Evolutionary conservation across 2,797 vertebrate species (phyloP).

Genomic region (Acipenser transmontanus): DNA sequence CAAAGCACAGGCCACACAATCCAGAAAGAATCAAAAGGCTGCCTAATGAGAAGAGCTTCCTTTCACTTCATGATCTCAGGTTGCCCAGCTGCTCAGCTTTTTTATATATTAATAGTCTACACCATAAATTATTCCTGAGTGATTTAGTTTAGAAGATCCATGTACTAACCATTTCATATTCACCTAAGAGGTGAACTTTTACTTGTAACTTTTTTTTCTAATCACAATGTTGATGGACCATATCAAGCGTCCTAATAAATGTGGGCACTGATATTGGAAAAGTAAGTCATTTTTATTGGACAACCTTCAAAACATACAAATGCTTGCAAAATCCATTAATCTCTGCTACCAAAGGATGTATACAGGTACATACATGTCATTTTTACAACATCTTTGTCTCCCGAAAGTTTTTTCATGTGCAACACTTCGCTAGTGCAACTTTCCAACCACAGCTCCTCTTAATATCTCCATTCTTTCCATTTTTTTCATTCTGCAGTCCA

Average conservation of each 20-base stretch:
- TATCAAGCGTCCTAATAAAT: neutral
- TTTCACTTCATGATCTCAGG: too few species aligned
- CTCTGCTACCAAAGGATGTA: slow-evolving; percentile 35
- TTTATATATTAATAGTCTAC: too few species aligned
- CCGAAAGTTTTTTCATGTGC: slow-evolving; percentile 36
- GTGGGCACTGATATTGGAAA: slow-evolving; percentile 36
- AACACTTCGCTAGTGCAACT: slow-evolving; percentile 41
- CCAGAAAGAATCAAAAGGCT: too few species aligned
- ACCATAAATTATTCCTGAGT: too few species aligned
- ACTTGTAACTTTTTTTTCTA: too few species aligned
- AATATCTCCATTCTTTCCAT: slow-evolving; percentile 28
- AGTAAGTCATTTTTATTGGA: slow-evolving; percentile 58
- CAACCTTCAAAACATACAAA: slow-evolving; percentile 57
- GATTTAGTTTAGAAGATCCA: too few species aligned
- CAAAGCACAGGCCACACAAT: slow-evolving; percentile 32
- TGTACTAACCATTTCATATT: too few species aligned
- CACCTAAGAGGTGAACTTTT: too few species aligned
- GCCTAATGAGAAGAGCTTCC: too few species aligned
- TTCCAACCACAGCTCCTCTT: slow-evolving; percentile 35
- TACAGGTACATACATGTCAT: slow-evolving; percentile 33
- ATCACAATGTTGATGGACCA: too few species aligned
- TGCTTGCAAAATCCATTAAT: slow-evolving; percentile 50
- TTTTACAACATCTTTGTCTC: slow-evolving; percentile 18
- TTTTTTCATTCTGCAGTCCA: slow-evolving; percentile 3
- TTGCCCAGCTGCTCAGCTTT: too few species aligned